These are phyloP conservation scores for Forbesichthys agassizii DNA, from an alignment of 2,113 vertebrate genomes.

Conservation along the genomic window DNA sequence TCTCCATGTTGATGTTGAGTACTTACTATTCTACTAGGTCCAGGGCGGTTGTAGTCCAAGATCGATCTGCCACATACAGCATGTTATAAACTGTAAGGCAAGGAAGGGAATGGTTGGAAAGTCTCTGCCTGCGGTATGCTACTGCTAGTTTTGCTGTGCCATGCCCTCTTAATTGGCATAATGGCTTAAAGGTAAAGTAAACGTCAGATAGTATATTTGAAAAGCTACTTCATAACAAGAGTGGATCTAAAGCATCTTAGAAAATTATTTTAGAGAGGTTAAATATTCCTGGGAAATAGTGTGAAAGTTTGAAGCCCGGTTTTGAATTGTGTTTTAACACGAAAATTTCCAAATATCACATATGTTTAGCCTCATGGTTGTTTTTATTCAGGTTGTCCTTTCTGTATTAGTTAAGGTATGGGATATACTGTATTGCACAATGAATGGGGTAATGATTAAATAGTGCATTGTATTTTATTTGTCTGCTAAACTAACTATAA, in stretches of 20 bases:
- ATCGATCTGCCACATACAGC: not conserved
- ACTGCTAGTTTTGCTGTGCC: not conserved
- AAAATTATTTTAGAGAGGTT: constrained; percentile 5
- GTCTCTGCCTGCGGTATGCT: not conserved
- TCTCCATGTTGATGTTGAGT: no score
- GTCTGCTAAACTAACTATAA: constrained; percentile 25
- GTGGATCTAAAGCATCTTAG: not conserved
- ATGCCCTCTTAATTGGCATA: not conserved
- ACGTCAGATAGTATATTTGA: not conserved
- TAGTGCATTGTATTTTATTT: constrained; percentile 48
- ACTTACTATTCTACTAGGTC: no score
- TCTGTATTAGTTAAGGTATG: constrained; percentile 15
- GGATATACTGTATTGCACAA: constrained; percentile 16
- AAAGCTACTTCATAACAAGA: not conserved
- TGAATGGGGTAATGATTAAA: constrained; percentile 15
- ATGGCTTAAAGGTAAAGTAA: constrained; percentile 5
- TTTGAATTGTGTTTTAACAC: not conserved
- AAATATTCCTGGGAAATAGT: constrained; percentile 1
- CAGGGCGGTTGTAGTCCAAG: not conserved
- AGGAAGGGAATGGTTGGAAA: not conserved
- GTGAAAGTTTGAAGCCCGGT: not conserved
- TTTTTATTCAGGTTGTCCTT: not conserved
- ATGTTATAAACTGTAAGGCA: no score
- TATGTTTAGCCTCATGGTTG: not conserved
- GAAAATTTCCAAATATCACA: no score